phyloP scores from a whole-genome alignment of 2,888 invertebrate species.

The Hanleya hanleyi region DNA sequence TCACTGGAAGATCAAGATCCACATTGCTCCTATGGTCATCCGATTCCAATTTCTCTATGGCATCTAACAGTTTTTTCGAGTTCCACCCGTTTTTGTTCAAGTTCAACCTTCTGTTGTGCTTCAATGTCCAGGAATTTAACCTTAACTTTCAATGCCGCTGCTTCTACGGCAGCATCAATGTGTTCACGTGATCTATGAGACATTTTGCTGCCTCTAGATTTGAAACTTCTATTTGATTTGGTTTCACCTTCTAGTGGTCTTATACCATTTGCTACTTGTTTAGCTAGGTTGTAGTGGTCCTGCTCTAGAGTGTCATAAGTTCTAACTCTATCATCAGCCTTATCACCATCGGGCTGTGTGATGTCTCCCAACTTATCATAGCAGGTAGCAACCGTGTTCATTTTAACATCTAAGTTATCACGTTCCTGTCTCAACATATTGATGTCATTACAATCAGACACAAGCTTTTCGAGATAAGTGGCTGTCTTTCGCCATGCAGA shows the following conservation, averaged over 20 bases:
- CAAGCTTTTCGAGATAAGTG: background rate
- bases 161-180: background rate
- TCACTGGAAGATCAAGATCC: background rate
- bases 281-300: background rate
- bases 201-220: background rate
- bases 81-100: constrained; percentile 73
- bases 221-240: background rate
- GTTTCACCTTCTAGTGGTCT: background rate
- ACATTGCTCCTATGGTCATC: background rate
- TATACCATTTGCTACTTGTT: constrained; percentile 2
- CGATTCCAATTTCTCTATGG: background rate
- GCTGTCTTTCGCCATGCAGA: background rate
- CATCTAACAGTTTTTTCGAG: background rate
- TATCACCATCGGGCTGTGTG: no score
- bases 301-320: no score
- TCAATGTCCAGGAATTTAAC: background rate
- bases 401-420: background rate
- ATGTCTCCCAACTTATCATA: background rate
- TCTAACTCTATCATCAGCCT: no score
- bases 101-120: constrained; percentile 78
- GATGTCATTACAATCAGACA: constrained; percentile 1
- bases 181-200: background rate
- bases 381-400: background rate
- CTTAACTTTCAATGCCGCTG: background rate
- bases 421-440: background rate